Evolutionary conservation across 1,140 invertebrate genomes (phyloP).

Genomic region (Stenopsyche tienmushanensis): DNA sequence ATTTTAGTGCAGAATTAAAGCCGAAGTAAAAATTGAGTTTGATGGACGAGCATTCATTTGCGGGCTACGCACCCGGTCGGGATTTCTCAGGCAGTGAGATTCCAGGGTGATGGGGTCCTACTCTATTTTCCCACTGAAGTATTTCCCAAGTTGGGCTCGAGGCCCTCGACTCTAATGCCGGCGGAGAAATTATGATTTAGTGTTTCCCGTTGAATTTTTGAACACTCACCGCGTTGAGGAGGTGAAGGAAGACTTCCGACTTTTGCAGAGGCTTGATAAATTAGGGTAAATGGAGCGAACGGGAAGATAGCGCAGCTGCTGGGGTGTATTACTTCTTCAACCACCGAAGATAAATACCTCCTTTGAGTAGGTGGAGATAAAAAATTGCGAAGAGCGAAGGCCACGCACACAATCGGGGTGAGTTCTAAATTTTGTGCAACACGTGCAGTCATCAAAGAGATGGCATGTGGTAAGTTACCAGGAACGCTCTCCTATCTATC

Average conservation of each 20-base stretch:
- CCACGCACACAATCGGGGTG: no score
- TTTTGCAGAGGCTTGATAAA: slow-evolving; percentile 26
- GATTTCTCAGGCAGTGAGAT: background rate
- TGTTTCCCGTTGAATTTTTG: slow-evolving; percentile 28
- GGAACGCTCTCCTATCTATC: no score
- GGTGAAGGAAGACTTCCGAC: slow-evolving; percentile 19
- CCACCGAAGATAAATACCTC: no score
- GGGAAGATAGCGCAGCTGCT: slow-evolving; percentile 17
- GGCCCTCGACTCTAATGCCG: slow-evolving; percentile 3
- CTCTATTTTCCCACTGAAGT: slow-evolving; percentile 21
- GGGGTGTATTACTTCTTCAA: no score
- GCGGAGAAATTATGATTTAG: slow-evolving; percentile 36
- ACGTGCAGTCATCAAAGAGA: no score
- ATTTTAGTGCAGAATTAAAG: slow-evolving; percentile 17
- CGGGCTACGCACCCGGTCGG: slow-evolving; percentile 1
- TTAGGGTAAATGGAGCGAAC: slow-evolving; percentile 32
- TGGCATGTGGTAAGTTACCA: no score
- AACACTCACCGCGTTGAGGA: slow-evolving; percentile 4
- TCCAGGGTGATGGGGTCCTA: slow-evolving; percentile 3
- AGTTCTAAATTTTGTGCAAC: no score
- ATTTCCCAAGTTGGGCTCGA: slow-evolving; percentile 11
- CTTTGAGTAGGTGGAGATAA: no score
- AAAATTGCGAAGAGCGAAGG: no score
- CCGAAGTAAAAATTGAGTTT: slow-evolving; percentile 19
- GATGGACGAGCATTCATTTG: slow-evolving; percentile 23